Base-by-base conservation (phyloP, 2,797 vertebrate species). In the Lithobates pipiens region DNA sequence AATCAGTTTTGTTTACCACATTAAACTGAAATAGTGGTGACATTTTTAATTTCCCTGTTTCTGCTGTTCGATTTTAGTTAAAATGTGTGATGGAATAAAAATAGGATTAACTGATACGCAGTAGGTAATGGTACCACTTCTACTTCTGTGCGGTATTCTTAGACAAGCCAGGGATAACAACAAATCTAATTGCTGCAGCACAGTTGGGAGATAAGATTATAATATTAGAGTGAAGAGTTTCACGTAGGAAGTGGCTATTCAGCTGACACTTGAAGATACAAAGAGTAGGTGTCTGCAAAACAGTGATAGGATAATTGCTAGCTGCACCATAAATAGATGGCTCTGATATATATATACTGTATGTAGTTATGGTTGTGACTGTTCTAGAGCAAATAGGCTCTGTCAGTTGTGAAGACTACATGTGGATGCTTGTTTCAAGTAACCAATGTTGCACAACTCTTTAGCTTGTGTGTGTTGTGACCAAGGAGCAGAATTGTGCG, bases 151-250 rank as follows among this genome's bases (percentile, higher is more conserved):
- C 39, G 69, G 25, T 73, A 74, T 71, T 73, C 21, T 29, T 29
- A 69, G 42, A 34, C 44, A 29, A 65, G 57, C 25, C 54, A 86
- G 67, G 63, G 67, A 77, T 68, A 82, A 77, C 29, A 72, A 63
- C 34, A 77, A 46, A 86, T 81, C n/a, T 32, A 70, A 76, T 25
- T 63, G 72, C 25, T 15, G 25, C n/a, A 44, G 54, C 34, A 29
- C 46, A 63, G 63, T 81, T 81, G 46, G 68, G 32, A 82, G 85
- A 86, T 86, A 82, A 77, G 85, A 82, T 82, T 82, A 82, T 71
- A 70, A 11, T 70, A 34, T 70, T 68, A 76, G 34, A 25, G 63
- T 13, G 29, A 76, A 76, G 61, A 74, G 73, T 73, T 61, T 76
- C 18, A 54, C 34, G 42, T 34, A 76, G 72, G 34, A 81, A 76